A percentile compares a stretch with the other conserved stretches of the same genome.
phyloP scores from a whole-genome alignment of 2,113 vertebrate genomes.

The Tachycineta bicolor region DNA sequence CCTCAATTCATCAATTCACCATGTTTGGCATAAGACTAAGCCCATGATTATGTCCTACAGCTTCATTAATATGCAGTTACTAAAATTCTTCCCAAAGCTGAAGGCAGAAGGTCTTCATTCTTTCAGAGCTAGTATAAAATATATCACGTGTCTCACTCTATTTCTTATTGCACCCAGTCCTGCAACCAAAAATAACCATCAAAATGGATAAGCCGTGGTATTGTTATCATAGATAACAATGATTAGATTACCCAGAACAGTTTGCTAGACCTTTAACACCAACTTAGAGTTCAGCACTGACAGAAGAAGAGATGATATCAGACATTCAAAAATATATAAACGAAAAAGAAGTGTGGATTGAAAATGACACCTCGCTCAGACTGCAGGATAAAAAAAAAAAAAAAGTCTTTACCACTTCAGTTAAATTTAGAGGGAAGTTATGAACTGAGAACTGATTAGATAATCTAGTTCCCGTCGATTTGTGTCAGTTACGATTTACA shows the following conservation, averaged over 20 bases:
- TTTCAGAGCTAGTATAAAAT: neutral
- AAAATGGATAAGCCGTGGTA: neutral
- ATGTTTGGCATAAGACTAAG: neutral
- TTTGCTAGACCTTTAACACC: slow-evolving; percentile 46
- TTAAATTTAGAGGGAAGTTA: slow-evolving; percentile 53
- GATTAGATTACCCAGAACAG: slow-evolving; percentile 41
- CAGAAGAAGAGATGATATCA: slow-evolving; percentile 41
- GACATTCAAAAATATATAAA: slow-evolving; percentile 52
- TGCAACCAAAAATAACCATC: slow-evolving; percentile 2
- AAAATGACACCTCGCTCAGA: slow-evolving; percentile 21
- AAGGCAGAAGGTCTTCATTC: neutral
- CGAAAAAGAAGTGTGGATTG: slow-evolving; percentile 50
- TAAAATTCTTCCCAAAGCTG: neutral
- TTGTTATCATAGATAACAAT: neutral
- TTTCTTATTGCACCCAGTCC: neutral
- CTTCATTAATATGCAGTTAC: neutral
- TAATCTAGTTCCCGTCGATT: slow-evolving; percentile 17
- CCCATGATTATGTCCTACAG: neutral
- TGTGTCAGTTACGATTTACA: neutral
- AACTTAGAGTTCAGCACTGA: neutral
- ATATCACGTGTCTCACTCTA: neutral
- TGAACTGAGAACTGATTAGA: slow-evolving; percentile 28
- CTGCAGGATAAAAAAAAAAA: neutral
- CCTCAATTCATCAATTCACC: neutral
- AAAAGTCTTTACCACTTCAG: slow-evolving; percentile 15